Base-by-base conservation (phyloP, 1,140 invertebrate species). In the Neoseiulus cucumeris region DNA sequence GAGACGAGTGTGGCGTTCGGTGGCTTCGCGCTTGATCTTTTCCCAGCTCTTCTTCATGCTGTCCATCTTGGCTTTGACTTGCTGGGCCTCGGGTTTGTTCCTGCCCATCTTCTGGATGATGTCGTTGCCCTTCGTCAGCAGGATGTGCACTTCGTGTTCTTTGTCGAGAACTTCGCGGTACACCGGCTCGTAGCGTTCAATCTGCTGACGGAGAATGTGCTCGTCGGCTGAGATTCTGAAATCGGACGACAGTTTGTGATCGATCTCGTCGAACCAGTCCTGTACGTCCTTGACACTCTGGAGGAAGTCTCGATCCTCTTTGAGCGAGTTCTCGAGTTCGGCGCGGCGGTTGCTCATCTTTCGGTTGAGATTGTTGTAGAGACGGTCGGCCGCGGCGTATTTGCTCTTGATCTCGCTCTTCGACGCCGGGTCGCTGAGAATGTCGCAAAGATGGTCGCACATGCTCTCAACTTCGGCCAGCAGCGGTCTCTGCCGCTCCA, bases 131-230 rank as follows among this genome's bases (percentile, higher is more conserved):
- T 92, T 93, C 72, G 93, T 91, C 20, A 94, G 75, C 2, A 95
- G 78, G 87, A 93, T 91, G 68, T 92, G 90, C 0, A 94, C 84
- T 78, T 94, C 90, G 71, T 93, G 89, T 73, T 94, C 91, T 68
- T 89, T 85, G 64, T 84, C 82, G 77, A 91, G 84, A 0, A 92
- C 85, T 71, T 91, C 87, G 66, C 86, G 80, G 73, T 93, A 92
- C 18, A 90, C 80, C 1, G 88, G 87, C 76, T 91, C 89, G 73
- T 92, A 89, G 64, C 87, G 82, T 68, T 85, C 83, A 41, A 91
- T 78, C 78, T 95, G 91, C 72, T 89, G 84, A 70, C 87, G 85
- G 2, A 96, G 78, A 64, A 85, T 82, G 65, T 86, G 84, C 44
- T 82, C 78, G 73, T 92, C 86, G 18, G 90, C 91, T 1, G 90